Evolutionary conservation across 2,888 invertebrate species (phyloP).

Genomic region (Teleiodes luculella): DNA sequence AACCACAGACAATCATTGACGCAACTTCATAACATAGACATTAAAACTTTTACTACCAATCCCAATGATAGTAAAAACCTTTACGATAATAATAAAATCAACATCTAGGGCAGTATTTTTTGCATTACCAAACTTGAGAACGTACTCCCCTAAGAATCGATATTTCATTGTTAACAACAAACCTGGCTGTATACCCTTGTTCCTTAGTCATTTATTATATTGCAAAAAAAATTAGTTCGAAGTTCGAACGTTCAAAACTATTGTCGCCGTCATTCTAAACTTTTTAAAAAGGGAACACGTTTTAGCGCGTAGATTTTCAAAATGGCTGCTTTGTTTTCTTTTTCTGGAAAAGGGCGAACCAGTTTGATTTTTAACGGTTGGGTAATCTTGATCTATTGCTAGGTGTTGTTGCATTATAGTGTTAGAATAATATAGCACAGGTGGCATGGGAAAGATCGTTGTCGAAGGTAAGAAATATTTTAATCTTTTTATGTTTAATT

Average conservation of each 20-base stretch:
- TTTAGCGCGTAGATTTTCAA: slow-evolving; percentile 40
- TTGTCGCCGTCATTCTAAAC: slow-evolving; percentile 38
- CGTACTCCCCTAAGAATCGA: slow-evolving; percentile 27
- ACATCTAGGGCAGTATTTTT: slow-evolving; percentile 15
- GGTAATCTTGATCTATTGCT: slow-evolving; percentile 19
- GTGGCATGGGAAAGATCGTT: slow-evolving; percentile 8
- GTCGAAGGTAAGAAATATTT: background rate
- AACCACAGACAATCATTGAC: slow-evolving; percentile 18
- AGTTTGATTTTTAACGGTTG: slow-evolving; percentile 42
- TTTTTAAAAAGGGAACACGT: slow-evolving; percentile 50
- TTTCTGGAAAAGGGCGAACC: slow-evolving; percentile 34
- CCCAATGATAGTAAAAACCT: slow-evolving; percentile 28
- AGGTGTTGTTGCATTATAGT: slow-evolving; percentile 9
- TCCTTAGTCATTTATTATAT: slow-evolving; percentile 47
- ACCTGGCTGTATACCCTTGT: slow-evolving; percentile 45
- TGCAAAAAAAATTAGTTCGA: slow-evolving; percentile 52
- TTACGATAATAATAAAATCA: slow-evolving; percentile 25
- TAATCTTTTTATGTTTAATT: background rate
- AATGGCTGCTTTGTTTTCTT: slow-evolving; percentile 32
- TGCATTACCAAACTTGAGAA: slow-evolving; percentile 14
- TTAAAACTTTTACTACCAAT: slow-evolving; percentile 38
- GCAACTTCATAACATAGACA: slow-evolving; percentile 40
- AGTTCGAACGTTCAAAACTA: slow-evolving; percentile 24
- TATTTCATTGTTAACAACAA: slow-evolving; percentile 40
- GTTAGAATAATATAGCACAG: slow-evolving; percentile 11